Evolutionary conservation across 2,113 vertebrate species (phyloP).

Genomic region (Apus apus): DNA sequence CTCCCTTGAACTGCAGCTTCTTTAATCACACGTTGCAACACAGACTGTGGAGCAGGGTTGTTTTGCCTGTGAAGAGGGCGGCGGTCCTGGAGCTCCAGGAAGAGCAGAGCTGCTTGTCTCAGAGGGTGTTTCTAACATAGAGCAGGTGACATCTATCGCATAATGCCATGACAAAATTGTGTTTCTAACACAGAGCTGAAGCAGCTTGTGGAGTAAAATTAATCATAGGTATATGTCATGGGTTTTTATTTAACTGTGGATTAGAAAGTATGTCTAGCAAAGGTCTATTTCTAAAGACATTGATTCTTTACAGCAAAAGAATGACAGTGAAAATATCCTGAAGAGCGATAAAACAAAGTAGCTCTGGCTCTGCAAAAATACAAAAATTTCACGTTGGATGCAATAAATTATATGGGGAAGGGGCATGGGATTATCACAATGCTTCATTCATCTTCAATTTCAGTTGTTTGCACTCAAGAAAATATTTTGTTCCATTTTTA

Average conservation of each 20-base stretch:
- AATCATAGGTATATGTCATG: neutral
- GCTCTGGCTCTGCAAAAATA: neutral
- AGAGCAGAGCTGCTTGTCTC: neutral
- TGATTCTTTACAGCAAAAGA: neutral
- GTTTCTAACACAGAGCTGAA: neutral
- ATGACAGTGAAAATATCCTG: neutral
- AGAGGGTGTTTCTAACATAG: neutral
- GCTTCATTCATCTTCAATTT: neutral
- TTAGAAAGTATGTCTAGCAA: neutral
- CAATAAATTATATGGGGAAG: neutral
- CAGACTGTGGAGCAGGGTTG: fast-evolving
- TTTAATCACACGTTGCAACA: neutral
- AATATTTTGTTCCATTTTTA: neutral
- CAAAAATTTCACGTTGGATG: fast-evolving
- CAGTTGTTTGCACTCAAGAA: neutral
- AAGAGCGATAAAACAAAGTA: neutral
- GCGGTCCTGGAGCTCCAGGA: neutral
- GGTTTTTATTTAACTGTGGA: neutral
- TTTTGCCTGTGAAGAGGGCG: neutral
- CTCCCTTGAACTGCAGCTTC: neutral
- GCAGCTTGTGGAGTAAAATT: neutral
- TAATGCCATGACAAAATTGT: neutral
- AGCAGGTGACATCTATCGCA: neutral
- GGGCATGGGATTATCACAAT: neutral
- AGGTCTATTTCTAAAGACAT: neutral